A percentile compares a stretch with the other conserved stretches of the same genome.
These are phyloP conservation scores for Malacosoma neustria DNA, from an alignment of 2,888 invertebrate genomes.

Conservation along the genomic window DNA sequence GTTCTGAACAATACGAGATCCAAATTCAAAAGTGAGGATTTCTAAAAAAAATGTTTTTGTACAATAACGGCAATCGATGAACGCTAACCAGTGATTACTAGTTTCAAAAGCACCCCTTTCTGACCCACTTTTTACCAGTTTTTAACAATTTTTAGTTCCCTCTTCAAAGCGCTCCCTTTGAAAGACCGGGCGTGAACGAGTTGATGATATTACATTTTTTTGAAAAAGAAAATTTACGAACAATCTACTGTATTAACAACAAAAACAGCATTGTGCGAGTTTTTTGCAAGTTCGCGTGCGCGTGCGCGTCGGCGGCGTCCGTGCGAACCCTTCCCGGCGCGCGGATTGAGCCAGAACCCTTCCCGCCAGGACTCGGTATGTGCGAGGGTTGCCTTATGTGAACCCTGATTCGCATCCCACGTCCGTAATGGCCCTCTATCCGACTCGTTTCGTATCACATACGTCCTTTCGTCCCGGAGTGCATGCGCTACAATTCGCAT, in stretches of 20 bases:
- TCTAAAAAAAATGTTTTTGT: conserved; percentile 45
- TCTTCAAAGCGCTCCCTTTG: conserved; percentile 66
- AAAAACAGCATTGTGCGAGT: conserved; percentile 67
- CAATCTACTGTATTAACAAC: conserved; percentile 72
- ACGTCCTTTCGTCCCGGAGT: conserved; percentile 28
- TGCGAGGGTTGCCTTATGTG: conserved; percentile 45
- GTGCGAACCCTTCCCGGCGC: conserved; percentile 62
- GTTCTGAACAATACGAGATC: conserved; percentile 42
- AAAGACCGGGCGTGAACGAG: conserved; percentile 74
- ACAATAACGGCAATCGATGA: conserved; percentile 73
- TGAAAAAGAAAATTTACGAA: conserved; percentile 65
- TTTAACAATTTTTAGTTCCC: conserved; percentile 66
- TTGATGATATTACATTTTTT: conserved; percentile 75
- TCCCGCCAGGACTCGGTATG: conserved; percentile 39
- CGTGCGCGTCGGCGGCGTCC: conserved; percentile 70
- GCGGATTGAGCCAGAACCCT: conserved; percentile 64
- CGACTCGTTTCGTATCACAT: conserved; percentile 22
- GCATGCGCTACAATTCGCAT: conserved; percentile 65
- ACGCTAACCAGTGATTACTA: conserved; percentile 69
- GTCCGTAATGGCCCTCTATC: conserved; percentile 30
- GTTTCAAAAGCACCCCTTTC: conserved; percentile 72
- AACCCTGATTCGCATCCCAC: conserved; percentile 14
- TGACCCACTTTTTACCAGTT: conserved; percentile 73
- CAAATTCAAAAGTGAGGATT: conserved; percentile 57
- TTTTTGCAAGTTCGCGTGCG: conserved; percentile 72